Percentiles rank a stretch among this genome's conserved stretches.
Conservation (phyloP, 2,888 invertebrate species). For the Drosophila ustulata region DNA sequence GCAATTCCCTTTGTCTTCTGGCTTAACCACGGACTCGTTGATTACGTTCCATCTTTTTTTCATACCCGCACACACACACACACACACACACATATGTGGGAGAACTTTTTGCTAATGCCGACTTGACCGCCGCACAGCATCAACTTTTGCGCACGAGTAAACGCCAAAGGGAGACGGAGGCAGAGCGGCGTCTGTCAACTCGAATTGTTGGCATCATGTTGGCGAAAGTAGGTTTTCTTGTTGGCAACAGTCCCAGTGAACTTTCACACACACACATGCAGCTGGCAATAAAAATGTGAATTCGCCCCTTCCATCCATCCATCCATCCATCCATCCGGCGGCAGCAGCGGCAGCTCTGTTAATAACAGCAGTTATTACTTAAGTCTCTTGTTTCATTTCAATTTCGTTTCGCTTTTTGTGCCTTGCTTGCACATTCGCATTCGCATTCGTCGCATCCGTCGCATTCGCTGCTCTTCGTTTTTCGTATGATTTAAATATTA, state of each 20-base stretch:
- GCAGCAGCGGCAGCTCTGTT: conserved; percentile 41
- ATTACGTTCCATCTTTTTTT: neutral
- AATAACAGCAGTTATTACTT: conserved; percentile 72
- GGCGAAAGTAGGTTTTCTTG: conserved; percentile 68
- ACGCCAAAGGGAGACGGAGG: conserved; percentile 14
- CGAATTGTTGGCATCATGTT: conserved; percentile 55
- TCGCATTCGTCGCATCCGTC: conserved; percentile 10
- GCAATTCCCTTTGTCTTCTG: conserved; percentile 12
- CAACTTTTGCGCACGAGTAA: conserved; percentile 49
- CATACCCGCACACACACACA: neutral
- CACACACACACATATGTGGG: neutral
- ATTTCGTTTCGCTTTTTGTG: conserved; percentile 63
- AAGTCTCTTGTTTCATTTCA: conserved; percentile 71
- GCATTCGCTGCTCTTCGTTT: conserved; percentile 6
- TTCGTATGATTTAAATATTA: conserved; percentile 64
- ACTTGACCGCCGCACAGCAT: conserved; percentile 46
- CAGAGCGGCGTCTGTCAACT: conserved; percentile 25
- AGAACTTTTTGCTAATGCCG: conserved; percentile 23
- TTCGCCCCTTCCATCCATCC: conserved; percentile 2
- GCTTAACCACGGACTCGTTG: conserved; percentile 11
- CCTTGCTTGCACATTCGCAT: conserved; percentile 49
- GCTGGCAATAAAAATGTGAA: conserved; percentile 56
- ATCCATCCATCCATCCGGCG: neutral
- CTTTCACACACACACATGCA: conserved; percentile 25
- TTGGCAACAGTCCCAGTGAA: conserved; percentile 52